Evolutionary conservation across 2,797 vertebrate species (phyloP), one percentile per base, ranked within the genome.

Genomic region (Saxicola maurus): DNA sequence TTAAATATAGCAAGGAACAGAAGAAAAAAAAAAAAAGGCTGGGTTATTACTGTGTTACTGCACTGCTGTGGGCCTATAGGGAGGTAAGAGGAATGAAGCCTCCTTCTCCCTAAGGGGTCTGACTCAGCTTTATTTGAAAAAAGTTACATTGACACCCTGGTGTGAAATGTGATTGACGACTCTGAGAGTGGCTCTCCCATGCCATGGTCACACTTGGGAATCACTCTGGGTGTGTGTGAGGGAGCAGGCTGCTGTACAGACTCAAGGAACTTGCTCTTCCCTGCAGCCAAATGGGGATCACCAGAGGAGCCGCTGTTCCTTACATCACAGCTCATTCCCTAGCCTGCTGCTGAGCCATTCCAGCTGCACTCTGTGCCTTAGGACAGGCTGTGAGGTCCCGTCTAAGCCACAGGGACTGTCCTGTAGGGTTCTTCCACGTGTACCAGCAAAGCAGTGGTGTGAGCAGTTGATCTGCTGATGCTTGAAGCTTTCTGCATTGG

Each of bases 341-440:
- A 7, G 49, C 59, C 71, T 80, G 78, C 90, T 86, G 74, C 91
- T 88, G 87, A 92, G 86, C 88, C 81, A 10, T 72, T 53, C 40
- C 61, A 90, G 79, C 82, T 87, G 5, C 61, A 28, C 87, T 71
- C 84, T n/a, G 84, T 91, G 94, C 81, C 85, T 82, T 86, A 93
- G 89, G 92, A 61, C 60, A 87, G 82, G 48, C 81, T 60, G 60
- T 30, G 37, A 72, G 42, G 76, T 79, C 82, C 76, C 1, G 0
- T 52, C 68, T 67, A 42, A 77, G 81, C 62, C 57, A 25, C 25
- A 17, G 78, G 88, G 82, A 35, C 72, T 60, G 11, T 77, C 73
- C n/a, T 5, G 5, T 7, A 51, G 24, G 64, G 52, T 53, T 84
- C 78, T 90, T 86, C 83, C 75, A 71, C 3, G 0, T 6, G 35